A percentile compares a stretch with the other conserved stretches of the same genome.
phyloP scores from a whole-genome alignment of 2,113 vertebrate genomes.

The Hemiprocne comata region DNA sequence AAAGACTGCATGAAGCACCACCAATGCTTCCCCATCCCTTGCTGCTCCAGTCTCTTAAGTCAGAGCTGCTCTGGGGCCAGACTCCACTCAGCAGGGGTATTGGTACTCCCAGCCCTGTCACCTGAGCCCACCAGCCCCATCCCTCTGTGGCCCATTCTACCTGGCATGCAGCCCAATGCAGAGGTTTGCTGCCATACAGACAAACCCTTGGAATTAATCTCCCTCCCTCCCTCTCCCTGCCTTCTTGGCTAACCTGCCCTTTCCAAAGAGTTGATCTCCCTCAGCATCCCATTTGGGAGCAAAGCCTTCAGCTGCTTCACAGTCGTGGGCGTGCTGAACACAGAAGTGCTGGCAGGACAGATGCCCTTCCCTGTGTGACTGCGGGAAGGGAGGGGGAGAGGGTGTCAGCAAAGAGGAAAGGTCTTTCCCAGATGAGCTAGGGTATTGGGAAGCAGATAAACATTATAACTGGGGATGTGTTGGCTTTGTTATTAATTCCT shows the following conservation, averaged over 20 bases:
- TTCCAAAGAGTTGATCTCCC: not conserved
- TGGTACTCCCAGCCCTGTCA: not conserved
- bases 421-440: not conserved
- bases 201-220: not conserved
- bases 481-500: not conserved
- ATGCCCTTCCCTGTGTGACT: accelerated
- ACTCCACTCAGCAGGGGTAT: not conserved
- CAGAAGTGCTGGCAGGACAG: not conserved
- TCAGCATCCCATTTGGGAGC: not conserved
- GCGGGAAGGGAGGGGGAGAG: not conserved
- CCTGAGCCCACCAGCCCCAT: not conserved
- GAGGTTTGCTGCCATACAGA: not conserved
- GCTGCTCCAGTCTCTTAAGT: accelerated
- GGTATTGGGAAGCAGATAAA: not conserved
- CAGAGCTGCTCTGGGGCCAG: not conserved
- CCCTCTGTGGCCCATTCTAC: not conserved
- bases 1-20: not conserved
- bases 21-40: not conserved
- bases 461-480: not conserved
- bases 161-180: not conserved
- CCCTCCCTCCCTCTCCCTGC: not conserved
- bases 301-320: not conserved
- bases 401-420: not conserved
- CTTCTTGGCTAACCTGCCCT: not conserved
- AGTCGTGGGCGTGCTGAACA: no score